Evolutionary conservation across 1,140 invertebrate species (phyloP), one percentile per base, ranked within the genome.

Genomic region (Zaprionus africanus): DNA sequence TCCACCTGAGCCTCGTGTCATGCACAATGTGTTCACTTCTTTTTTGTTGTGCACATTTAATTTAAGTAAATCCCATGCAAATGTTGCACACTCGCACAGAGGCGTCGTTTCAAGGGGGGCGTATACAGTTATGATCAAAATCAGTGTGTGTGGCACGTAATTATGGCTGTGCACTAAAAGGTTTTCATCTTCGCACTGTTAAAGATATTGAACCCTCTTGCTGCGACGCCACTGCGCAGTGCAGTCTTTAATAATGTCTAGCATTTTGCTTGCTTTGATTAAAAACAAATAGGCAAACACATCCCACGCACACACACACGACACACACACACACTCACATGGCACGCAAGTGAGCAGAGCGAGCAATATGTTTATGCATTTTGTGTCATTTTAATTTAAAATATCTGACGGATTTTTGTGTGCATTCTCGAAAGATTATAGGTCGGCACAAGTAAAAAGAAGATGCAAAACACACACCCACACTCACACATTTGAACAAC

Each of bases 351-450:
- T 46, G n/a, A 43, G 24, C 49, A 68, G 31, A 62, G 19, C 41
- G 31, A 31, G 28, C 31, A 63, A 70, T 51, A 58, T 46, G 24
- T 74, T 73, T 53, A 51, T 73, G 34, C 61, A 46, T 74, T 77
- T 77, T 57, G 69, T 77, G 54, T 74, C 60, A 62, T 73, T 77
- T 74, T 77, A 73, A 77, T 77, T 74, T 74, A 57, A 67, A 77
- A 73, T 67, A 72, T 76, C 57, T 61, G 57, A n/a, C 62, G 61
- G 56, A 71, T 76, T 72, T 63, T 76, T 73, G 56, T 72, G 62
- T 61, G 74, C 64, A 66, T 65, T 66, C 60, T 66, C 11, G 54
- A 34, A 63, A 66, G 53, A 57, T 66, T 69, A 75, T 70, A 58
- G 58, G 59, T 70, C 59, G 36, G 19, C 43, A 19, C 31, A 61